phyloP scores from a whole-genome alignment of 2,797 vertebrate species.

The Pantherophis vulpinus region DNA sequence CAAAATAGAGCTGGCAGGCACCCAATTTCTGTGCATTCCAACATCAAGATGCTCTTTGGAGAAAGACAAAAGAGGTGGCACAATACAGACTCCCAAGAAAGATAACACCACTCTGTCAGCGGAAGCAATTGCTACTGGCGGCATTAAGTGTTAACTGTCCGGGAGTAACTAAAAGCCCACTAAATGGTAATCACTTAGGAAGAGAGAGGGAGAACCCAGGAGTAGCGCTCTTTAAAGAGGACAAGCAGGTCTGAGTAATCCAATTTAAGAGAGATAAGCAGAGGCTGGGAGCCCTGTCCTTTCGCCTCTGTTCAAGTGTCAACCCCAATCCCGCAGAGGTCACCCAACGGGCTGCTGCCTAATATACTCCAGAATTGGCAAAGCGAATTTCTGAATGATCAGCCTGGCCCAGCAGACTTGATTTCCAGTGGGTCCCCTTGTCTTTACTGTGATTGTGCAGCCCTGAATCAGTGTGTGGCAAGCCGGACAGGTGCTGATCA shows the following conservation, averaged over 20 bases:
- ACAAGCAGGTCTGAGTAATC: conserved; percentile 83
- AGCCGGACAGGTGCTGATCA: conserved; percentile 66
- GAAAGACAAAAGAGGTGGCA: not conserved
- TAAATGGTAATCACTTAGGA: conserved; percentile 68
- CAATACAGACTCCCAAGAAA: not conserved
- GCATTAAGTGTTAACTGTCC: conserved; percentile 24
- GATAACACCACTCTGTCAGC: not conserved
- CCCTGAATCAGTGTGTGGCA: conserved; percentile 68
- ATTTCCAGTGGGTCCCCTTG: conserved; percentile 73
- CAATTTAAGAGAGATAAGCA: conserved; percentile 84
- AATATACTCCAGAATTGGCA: conserved; percentile 80
- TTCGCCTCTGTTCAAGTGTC: conserved; percentile 81
- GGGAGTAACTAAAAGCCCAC: conserved; percentile 56
- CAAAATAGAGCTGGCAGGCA: not conserved
- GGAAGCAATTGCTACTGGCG: conserved; percentile 31
- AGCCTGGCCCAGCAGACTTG: conserved; percentile 74
- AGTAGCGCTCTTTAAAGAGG: conserved; percentile 80
- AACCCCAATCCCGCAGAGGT: conserved; percentile 80
- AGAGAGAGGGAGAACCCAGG: conserved; percentile 62
- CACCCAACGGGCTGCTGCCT: conserved; percentile 72
- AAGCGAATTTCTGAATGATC: conserved; percentile 76
- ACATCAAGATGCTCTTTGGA: not conserved
- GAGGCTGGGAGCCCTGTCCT: conserved; percentile 77
- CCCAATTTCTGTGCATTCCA: not conserved
- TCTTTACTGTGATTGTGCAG: conserved; percentile 79